Evolutionary conservation across 1,140 invertebrate genomes (phyloP), one percentile per base, ranked within the genome.

Genomic region (Apis cerana): DNA sequence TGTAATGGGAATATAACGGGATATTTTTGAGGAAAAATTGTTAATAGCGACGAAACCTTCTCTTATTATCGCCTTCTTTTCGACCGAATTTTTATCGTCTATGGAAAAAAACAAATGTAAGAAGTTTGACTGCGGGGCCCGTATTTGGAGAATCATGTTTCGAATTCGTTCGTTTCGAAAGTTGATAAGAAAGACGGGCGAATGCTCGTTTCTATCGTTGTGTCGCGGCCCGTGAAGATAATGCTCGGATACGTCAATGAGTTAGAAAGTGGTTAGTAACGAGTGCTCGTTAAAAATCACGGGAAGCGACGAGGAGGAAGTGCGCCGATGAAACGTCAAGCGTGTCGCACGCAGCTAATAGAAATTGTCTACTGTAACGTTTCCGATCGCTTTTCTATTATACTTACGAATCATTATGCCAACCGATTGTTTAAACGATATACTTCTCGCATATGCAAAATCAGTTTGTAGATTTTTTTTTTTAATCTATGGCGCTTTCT

Each of bases 161-260:
- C 52, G 52, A 58, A 56, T 77, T 54, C 19, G 50, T 33, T 33
- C 23, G 23, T 33, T 64, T n/a, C 1, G 33, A 43, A 52, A 21
- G 23, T 56, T 50, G 70, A 75, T 65, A 56, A 65, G 79, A 50
- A 65, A 27, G 52, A 33, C 21, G n/a, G 2, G 4, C 19, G 43
- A 17, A 5, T 13, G 33, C 10, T 72, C 13, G 59, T 43, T 33
- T 80, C 50, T 48, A n/a, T 50, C 61, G 68, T 33, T 19, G 61
- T n/a, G 21, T 19, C 52, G n/a, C 52, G 70, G 27, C 48, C 59
- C 79, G 61, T 75, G 61, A 75, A 80, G 79, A 75, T 80, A 80
- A 80, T 75, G 12, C 79, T 50, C 70, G 70, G 79, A 80, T 50
- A 80, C 79, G 79, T 80, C 79, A 33, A 80, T 75, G 64, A 65